Conservation (phyloP, 2,888 invertebrate species). For the Euplagia quadripunctaria region DNA sequence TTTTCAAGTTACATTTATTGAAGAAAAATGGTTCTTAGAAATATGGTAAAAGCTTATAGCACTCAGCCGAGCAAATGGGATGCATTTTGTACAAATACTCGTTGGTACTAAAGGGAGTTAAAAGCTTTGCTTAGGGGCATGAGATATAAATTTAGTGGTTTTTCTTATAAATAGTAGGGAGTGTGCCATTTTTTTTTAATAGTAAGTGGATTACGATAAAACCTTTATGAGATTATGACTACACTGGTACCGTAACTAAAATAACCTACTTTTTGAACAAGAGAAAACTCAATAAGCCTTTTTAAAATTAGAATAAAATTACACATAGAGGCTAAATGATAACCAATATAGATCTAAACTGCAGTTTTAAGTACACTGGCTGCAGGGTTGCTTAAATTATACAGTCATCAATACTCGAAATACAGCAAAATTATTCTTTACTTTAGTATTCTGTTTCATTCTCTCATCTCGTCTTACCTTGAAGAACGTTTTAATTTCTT, state of each 20-base stretch:
- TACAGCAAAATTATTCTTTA: neutral
- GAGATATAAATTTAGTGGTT: neutral
- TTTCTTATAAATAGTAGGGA: neutral
- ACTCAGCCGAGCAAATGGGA: conserved; percentile 22
- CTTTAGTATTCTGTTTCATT: neutral
- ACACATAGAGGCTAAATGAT: neutral
- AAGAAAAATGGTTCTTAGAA: conserved; percentile 21
- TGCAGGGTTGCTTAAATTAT: too few relatives aligned
- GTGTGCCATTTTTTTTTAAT: too few relatives aligned
- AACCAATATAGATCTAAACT: neutral
- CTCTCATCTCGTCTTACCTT: neutral
- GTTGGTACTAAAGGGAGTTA: conserved; percentile 15
- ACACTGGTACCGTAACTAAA: neutral
- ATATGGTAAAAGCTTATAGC: conserved; percentile 26
- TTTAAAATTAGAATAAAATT: neutral
- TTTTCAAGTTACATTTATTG: conserved; percentile 14
- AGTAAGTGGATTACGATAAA: neutral
- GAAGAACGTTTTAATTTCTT: neutral
- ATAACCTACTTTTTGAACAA: neutral
- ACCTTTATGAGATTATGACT: neutral
- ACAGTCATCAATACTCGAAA: neutral
- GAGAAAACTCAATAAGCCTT: neutral
- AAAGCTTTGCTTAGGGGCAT: conserved; percentile 13
- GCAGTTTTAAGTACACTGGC: neutral
- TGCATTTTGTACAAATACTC: conserved; percentile 24